Evolutionary conservation across 2,888 invertebrate species (phyloP).

Genomic region (Coelogynopora nodosa): DNA sequence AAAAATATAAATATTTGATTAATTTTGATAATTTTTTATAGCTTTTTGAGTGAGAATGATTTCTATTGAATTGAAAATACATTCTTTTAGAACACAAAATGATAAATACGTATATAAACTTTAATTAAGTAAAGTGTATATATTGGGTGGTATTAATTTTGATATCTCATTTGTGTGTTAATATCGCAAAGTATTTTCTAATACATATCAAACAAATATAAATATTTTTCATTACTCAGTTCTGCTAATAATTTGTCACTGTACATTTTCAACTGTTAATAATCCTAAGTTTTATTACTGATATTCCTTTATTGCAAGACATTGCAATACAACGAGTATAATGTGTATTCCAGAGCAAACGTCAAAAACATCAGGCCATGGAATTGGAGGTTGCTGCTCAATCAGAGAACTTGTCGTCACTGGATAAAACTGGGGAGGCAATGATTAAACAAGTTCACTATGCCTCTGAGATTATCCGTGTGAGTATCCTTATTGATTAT

Average conservation of each 20-base stretch:
- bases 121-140: background rate
- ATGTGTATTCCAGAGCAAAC: conserved; percentile 74
- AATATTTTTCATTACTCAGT: no score
- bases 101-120: background rate
- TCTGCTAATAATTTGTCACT: background rate
- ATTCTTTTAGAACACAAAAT: background rate
- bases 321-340: background rate
- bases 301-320: no score
- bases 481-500: no score
- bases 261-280: no score
- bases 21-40: no score
- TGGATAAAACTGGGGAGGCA: conserved; percentile 93
- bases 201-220: no score
- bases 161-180: background rate
- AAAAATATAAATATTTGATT: no score
- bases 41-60: no score
- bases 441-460: conserved; percentile 96
- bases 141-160: background rate
- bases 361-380: conserved; percentile 95
- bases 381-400: conserved; percentile 98
- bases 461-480: conserved; percentile 80
- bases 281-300: no score
- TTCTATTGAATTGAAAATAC: no score
- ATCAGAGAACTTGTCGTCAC: conserved; percentile 89
- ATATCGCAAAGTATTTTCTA: background rate